Conservation (phyloP, 2,797 vertebrate genomes). For the Enteromius afrohamiltoni region DNA sequence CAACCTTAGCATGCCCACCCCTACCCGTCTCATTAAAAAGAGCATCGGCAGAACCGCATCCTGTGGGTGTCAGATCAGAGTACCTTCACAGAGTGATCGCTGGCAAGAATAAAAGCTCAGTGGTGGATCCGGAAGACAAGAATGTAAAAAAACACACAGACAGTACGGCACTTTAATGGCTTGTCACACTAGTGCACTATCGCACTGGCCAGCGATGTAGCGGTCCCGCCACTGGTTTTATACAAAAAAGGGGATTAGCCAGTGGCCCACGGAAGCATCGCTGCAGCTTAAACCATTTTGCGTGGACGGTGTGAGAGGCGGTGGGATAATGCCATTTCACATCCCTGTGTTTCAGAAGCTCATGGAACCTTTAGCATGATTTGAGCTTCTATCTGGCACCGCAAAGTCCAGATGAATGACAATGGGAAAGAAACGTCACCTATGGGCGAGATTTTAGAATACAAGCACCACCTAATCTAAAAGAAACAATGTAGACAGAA, state of each 20-base stretch:
- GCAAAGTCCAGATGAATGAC: slow-evolving; percentile 52
- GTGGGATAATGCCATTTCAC: slow-evolving; percentile 79
- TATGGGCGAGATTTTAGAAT: slow-evolving; percentile 2
- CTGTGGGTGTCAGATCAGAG: slow-evolving; percentile 54
- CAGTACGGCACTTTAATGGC: slow-evolving; percentile 61
- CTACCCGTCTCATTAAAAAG: slow-evolving; percentile 62
- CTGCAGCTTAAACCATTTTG: slow-evolving; percentile 72
- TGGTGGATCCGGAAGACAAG: slow-evolving; percentile 63
- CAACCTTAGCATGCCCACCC: slow-evolving; percentile 53
- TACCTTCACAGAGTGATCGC: slow-evolving; percentile 46
- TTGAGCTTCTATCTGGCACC: slow-evolving; percentile 63
- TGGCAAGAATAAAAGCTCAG: slow-evolving; percentile 41
- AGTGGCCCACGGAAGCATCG: slow-evolving; percentile 70
- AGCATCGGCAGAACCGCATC: slow-evolving; percentile 50
- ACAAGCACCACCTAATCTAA: slow-evolving; percentile 16
- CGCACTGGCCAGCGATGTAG: slow-evolving; percentile 75
- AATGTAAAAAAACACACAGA: slow-evolving; percentile 64
- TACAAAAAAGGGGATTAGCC: slow-evolving; percentile 78
- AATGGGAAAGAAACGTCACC: slow-evolving; percentile 26
- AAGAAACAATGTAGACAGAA: slow-evolving; percentile 58
- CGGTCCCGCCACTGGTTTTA: slow-evolving; percentile 71
- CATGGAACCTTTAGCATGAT: slow-evolving; percentile 65
- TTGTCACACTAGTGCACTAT: slow-evolving; percentile 72
- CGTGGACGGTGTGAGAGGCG: slow-evolving; percentile 71
- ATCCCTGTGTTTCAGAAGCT: slow-evolving; percentile 66